A percentile compares a stretch with the other conserved stretches of the same genome.
phyloP scores from a whole-genome alignment of 2,888 invertebrate species.

The Pandemis corylana region DNA sequence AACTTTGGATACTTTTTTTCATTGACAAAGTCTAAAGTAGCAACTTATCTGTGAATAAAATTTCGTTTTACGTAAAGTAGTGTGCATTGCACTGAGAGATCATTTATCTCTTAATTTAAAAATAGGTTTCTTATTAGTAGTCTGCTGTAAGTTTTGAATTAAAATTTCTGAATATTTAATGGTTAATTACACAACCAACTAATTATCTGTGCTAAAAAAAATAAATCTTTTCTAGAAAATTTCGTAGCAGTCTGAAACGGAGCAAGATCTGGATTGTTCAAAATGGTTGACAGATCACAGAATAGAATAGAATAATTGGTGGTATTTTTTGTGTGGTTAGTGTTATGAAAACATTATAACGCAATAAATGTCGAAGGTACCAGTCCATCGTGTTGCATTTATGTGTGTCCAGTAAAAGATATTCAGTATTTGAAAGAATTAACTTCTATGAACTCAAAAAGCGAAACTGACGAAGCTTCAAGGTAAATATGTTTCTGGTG shows the following conservation, averaged over 20 bases:
- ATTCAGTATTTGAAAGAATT: conserved; percentile 65
- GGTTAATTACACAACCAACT: too few relatives aligned
- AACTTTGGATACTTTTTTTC: not conserved
- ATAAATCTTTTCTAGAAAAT: conserved; percentile 7
- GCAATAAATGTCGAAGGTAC: conserved; percentile 58
- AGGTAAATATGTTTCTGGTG: conserved; percentile 63
- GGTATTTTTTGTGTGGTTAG: conserved; percentile 69
- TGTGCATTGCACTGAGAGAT: not conserved
- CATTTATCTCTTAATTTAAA: not conserved
- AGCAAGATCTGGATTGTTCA: conserved; percentile 52
- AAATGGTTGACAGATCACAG: conserved; percentile 75
- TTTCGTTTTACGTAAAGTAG: conserved; percentile 17
- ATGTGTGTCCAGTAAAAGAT: conserved; percentile 62
- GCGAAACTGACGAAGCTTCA: conserved; percentile 85
- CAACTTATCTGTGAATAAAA: not conserved
- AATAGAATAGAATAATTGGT: conserved; percentile 64
- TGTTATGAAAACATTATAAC: conserved; percentile 56
- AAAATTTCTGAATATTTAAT: too few relatives aligned
- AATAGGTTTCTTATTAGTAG: too few relatives aligned
- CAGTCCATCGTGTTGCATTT: conserved; percentile 59
- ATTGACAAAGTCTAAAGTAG: not conserved
- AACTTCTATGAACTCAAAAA: conserved; percentile 84
- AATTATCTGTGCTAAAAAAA: too few relatives aligned
- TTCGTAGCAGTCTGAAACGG: conserved; percentile 42
- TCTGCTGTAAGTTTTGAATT: too few relatives aligned